phyloP scores from a whole-genome alignment of 2,888 invertebrate species.

The Ferdinandea cuprea region DNA sequence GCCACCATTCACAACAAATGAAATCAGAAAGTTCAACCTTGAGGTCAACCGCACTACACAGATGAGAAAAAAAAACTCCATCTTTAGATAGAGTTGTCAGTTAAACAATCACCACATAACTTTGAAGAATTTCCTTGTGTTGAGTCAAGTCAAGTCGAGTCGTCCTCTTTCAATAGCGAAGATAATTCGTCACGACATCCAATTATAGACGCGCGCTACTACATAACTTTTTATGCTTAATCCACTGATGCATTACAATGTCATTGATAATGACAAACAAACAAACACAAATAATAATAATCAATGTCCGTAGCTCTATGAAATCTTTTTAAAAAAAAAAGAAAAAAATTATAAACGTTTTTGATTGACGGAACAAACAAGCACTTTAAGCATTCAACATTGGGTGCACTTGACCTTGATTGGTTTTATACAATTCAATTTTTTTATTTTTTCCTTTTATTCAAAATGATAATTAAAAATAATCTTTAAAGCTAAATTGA shows the following conservation, averaged over 20 bases:
- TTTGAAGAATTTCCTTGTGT: conserved; percentile 5
- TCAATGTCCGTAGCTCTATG: conserved; percentile 44
- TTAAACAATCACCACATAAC: conserved; percentile 6
- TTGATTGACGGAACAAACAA: conserved; percentile 58
- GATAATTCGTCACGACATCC: conserved; percentile 65
- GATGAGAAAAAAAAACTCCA: background rate
- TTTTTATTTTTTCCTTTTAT: conserved; percentile 32
- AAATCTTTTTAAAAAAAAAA: conserved; percentile 23
- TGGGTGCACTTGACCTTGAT: conserved; percentile 62
- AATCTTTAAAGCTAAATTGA: conserved; percentile 29
- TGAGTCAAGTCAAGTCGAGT: conserved; percentile 8
- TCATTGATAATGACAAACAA: conserved; percentile 51
- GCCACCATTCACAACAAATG: background rate
- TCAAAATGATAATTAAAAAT: conserved; percentile 64
- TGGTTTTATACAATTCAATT: conserved; percentile 1
- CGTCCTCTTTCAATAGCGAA: conserved; percentile 10
- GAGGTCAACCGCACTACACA: background rate
- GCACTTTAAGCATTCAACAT: conserved; percentile 20
- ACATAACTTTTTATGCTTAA: conserved; percentile 48
- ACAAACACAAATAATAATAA: conserved; percentile 28
- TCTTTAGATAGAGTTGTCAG: conserved; percentile 1
- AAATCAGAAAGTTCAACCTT: background rate
- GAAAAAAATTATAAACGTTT: conserved; percentile 14
- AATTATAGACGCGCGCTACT: conserved; percentile 47
- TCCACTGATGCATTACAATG: conserved; percentile 56